Percentiles rank a stretch among this genome's conserved stretches.
Conservation (phyloP, 2,888 invertebrate species). For the Monoplex corrugatus region DNA sequence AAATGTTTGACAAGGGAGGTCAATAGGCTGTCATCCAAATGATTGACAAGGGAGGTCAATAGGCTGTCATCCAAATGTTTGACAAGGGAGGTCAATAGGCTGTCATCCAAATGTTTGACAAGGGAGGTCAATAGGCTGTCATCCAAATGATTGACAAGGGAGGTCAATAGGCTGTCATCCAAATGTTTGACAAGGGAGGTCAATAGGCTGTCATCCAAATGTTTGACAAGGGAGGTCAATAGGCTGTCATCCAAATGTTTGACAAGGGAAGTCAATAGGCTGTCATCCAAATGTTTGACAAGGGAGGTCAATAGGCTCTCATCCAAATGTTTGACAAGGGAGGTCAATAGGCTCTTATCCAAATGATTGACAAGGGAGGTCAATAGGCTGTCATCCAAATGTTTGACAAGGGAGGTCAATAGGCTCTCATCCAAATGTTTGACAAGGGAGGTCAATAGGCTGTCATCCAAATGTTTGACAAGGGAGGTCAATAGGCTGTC, state of each 20-base stretch:
- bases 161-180: not conserved
- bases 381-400: not conserved
- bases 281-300: not conserved
- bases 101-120: not conserved
- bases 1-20: not conserved
- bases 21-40: not conserved
- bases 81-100: not conserved
- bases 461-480: not conserved
- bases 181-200: not conserved
- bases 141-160: not conserved
- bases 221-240: not conserved
- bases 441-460: not conserved
- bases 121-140: not conserved
- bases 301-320: not conserved
- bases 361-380: not conserved
- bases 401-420: not conserved
- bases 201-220: not conserved
- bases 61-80: not conserved
- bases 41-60: not conserved
- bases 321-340: not conserved
- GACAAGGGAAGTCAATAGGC: not conserved
- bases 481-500: not conserved
- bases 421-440: not conserved
- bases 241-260: not conserved
- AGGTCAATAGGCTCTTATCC: not conserved